Conservation (phyloP, 2,797 vertebrate genomes). For the Parauchenoglanis punctatus region DNA sequence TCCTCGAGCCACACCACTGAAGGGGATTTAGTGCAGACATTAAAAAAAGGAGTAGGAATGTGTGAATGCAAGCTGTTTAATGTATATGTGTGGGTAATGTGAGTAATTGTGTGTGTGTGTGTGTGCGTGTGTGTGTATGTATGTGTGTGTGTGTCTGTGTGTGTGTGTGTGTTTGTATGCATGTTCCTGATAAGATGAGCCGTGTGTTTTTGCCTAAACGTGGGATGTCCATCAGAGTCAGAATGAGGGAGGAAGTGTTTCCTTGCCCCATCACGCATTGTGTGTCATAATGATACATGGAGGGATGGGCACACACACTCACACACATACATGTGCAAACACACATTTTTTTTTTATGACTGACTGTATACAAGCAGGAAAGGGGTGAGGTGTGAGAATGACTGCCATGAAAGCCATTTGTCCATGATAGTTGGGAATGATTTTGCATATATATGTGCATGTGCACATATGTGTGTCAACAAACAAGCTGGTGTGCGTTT, state of each 20-base stretch:
- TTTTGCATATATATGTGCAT: not conserved
- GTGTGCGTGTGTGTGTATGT: conserved; percentile 16
- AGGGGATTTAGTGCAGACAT: not conserved
- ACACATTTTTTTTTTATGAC: not conserved
- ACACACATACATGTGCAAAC: conserved; percentile 21
- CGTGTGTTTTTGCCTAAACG: not conserved
- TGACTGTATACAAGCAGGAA: conserved; percentile 1
- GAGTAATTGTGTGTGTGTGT: conserved; percentile 29
- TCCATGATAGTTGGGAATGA: not conserved
- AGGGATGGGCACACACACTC: conserved; percentile 16
- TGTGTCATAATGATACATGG: conserved; percentile 37
- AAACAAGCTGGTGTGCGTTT: not conserved
- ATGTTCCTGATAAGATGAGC: conserved; percentile 21
- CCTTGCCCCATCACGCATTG: conserved; percentile 41
- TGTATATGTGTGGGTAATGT: conserved; percentile 32
- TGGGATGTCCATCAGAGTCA: conserved; percentile 45
- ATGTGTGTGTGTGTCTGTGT: conserved; percentile 20
- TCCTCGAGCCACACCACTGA: not conserved
- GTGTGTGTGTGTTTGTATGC: conserved; percentile 20
- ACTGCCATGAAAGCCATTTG: not conserved
- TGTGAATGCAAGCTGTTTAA: conserved; percentile 5
- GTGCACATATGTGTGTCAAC: not conserved
- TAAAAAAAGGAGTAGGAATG: conserved; percentile 8
- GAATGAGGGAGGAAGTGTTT: conserved; percentile 40
- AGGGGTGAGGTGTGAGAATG: not conserved